Evolutionary conservation across 1,140 invertebrate genomes (phyloP).

Genomic region (Metopolophium dirhodum): DNA sequence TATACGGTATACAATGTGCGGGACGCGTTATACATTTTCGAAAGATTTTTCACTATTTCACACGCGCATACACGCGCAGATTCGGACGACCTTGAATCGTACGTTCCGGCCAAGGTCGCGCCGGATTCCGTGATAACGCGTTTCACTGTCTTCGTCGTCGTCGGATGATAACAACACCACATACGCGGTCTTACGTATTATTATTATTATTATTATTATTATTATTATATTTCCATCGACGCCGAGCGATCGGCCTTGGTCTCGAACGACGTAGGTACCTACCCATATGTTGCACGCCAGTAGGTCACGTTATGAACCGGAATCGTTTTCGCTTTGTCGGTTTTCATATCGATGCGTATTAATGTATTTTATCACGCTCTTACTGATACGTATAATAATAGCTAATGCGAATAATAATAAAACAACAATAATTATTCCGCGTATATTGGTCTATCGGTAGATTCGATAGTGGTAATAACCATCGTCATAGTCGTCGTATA

Average conservation of each 20-base stretch:
- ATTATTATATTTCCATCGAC: not conserved
- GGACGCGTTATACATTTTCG: not conserved
- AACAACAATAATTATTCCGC: not conserved
- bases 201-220: not conserved
- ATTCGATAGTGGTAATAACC: not conserved
- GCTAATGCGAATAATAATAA: not conserved
- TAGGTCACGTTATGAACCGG: conserved; percentile 25
- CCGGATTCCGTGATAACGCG: not conserved
- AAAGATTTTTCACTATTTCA: conserved; percentile 10
- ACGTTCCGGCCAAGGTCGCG: conserved; percentile 1
- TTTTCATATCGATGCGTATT: not conserved
- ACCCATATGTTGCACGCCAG: not conserved
- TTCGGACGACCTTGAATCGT: not conserved
- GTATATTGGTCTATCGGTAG: not conserved
- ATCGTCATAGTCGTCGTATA: not conserved
- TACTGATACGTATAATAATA: not conserved
- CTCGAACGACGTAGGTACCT: not conserved
- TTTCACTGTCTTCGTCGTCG: not conserved
- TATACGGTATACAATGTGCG: too few species aligned
- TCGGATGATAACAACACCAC: not conserved
- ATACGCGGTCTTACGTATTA: not conserved
- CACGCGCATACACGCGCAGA: not conserved
- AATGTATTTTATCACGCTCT: not conserved
- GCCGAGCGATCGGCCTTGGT: not conserved
- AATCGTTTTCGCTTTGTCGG: not conserved